Base-by-base conservation (phyloP, 2,888 invertebrate genomes). In the Drosophila setosimentum region DNA sequence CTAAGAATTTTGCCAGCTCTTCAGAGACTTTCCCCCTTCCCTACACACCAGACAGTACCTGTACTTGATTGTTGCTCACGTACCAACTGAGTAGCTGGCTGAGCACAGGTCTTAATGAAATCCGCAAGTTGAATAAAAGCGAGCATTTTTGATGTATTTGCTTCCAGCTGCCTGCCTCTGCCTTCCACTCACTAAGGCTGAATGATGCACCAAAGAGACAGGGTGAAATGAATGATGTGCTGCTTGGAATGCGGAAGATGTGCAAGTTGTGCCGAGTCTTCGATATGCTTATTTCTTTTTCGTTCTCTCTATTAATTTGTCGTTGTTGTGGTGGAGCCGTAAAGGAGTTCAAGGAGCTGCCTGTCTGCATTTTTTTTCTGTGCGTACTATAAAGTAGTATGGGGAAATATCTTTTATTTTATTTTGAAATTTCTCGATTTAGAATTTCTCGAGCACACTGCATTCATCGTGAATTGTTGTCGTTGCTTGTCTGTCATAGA, bases 281-380 rank as follows among this genome's bases (percentile, higher is more conserved):
- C 76, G 70, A 72, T 70, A 82, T 72, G 59, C 64, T 63, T 5
- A n/a, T 6, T 48, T 48, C 11, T 11, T 69, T 51, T 35, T 54
- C 32, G 18, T 18, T 50, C 27, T 33, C 49, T 33, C n/a, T 42
- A 48, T 50, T 57, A 30, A 53, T 54, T 54, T 37, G 13, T 35
- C 24, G 48, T 42, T 57, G 24, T 54, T 66, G 63, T 69, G 65
- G 68, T 72, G 50, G 35, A 49, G 32, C 64, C 76, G 65, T 78
- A 84, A 78, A 80, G 27, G 24, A 45, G 80, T 80, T 82, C 80
- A 78, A 85, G 85, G 66, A 85, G 73, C 60, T 75, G 64, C 32
- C 33, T 54, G 58, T n/a, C 33, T 40, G 55, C n/a, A 66, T 45
- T 60, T 27, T 40, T 59, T 83, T 81, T 72, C 73, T 69, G 63